Evolutionary conservation across 2,888 invertebrate species (phyloP).

Genomic region (Agonopterix subpropinquella): DNA sequence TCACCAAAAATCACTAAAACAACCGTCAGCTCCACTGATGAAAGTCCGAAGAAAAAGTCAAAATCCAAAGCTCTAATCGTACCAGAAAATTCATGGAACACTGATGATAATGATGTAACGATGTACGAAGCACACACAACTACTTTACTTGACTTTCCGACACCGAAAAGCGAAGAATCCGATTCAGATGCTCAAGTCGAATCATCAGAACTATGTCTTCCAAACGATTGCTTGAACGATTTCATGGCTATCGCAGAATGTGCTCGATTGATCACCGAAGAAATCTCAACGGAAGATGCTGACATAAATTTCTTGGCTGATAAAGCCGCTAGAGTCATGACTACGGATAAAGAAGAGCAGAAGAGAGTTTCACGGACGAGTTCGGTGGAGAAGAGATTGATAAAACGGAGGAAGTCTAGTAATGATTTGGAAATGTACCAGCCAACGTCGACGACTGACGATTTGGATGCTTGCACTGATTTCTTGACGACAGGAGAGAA

Average conservation of each 20-base stretch:
- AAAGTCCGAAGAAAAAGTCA: slow-evolving; percentile 56
- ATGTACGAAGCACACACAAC: slow-evolving; percentile 71
- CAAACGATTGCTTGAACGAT: slow-evolving; percentile 63
- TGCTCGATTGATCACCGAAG: slow-evolving; percentile 40
- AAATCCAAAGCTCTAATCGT: slow-evolving; percentile 44
- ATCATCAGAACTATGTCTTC: slow-evolving; percentile 58
- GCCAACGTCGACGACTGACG: slow-evolving; percentile 64
- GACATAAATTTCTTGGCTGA: slow-evolving; percentile 61
- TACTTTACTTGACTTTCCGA: slow-evolving; percentile 51
- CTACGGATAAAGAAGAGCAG: slow-evolving; percentile 47
- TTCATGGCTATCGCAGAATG: slow-evolving; percentile 64
- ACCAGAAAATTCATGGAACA: slow-evolving; percentile 39
- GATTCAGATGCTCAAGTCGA: slow-evolving; percentile 61
- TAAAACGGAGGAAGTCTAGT: slow-evolving; percentile 56
- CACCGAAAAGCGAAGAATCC: slow-evolving; percentile 57
- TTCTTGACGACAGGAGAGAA: slow-evolving; percentile 52
- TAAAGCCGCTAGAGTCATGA: slow-evolving; percentile 64
- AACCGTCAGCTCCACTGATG: slow-evolving; percentile 51
- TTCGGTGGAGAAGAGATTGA: slow-evolving; percentile 44
- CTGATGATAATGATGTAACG: slow-evolving; percentile 60
- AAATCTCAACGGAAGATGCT: slow-evolving; percentile 47
- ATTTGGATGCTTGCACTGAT: slow-evolving; percentile 51
- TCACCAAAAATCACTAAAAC: slow-evolving; percentile 42
- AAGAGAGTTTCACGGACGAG: slow-evolving; percentile 31
- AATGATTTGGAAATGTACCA: slow-evolving; percentile 67